These are phyloP conservation scores for Emydura subglobosa DNA, from an alignment of 2,113 vertebrate species.

Conservation along the genomic window DNA sequence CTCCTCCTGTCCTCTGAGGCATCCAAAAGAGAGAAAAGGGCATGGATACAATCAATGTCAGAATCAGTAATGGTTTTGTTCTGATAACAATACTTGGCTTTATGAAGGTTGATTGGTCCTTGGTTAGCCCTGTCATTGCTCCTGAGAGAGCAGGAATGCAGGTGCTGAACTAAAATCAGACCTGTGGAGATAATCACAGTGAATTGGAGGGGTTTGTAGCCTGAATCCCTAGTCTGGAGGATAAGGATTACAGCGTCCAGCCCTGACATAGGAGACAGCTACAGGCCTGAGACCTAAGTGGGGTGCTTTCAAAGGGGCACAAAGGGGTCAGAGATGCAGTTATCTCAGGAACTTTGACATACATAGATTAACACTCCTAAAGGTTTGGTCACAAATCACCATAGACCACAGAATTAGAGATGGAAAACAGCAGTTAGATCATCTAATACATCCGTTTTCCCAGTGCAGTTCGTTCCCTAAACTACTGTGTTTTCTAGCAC, in stretches of 20 bases:
- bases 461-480: neutral
- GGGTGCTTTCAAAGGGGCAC: neutral
- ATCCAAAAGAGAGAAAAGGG: too few relatives aligned
- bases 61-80: neutral
- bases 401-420: neutral
- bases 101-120: neutral
- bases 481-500: neutral
- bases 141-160: too few relatives aligned
- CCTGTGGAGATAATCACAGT: neutral
- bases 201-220: neutral
- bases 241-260: neutral
- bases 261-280: neutral
- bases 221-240: neutral
- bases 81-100: neutral
- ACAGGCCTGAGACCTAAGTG: neutral
- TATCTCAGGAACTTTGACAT: neutral
- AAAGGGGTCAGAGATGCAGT: neutral
- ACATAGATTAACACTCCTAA: neutral
- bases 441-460: neutral
- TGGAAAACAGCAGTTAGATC: neutral
- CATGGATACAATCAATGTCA: too few relatives aligned
- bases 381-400: neutral
- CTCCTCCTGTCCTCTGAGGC: too few relatives aligned
- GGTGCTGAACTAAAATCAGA: neutral
- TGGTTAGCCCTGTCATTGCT: neutral